Evolutionary conservation across 2,797 vertebrate genomes (phyloP).

Genomic region (Scolopax rusticola): DNA sequence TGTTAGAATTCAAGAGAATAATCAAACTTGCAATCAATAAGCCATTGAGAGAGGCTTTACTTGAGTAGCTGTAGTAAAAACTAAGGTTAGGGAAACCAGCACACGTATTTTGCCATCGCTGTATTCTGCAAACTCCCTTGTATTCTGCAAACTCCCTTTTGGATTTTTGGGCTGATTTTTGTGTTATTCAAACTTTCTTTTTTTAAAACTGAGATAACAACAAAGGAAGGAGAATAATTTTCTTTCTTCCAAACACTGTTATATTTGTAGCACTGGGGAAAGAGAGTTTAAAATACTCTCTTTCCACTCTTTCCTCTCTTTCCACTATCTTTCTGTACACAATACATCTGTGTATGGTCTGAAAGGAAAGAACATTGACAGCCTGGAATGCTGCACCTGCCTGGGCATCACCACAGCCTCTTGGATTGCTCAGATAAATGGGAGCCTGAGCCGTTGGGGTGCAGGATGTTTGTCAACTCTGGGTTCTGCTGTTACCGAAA

Average conservation of each 20-base stretch:
- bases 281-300: neutral
- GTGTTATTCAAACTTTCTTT: neutral
- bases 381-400: neutral
- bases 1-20: conserved; percentile 11
- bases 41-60: neutral
- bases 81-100: neutral
- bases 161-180: neutral
- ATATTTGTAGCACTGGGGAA: neutral
- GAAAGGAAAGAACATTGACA: neutral
- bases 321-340: too few species aligned
- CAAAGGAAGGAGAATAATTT: neutral
- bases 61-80: neutral
- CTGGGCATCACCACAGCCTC: neutral
- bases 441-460: neutral
- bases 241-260: neutral
- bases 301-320: too few species aligned
- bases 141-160: neutral
- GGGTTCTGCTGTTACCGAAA: neutral
- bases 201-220: neutral
- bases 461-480: neutral
- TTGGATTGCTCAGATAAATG: neutral
- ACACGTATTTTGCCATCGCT: neutral
- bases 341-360: neutral
- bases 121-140: neutral
- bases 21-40: conserved; percentile 25